Percentiles rank a stretch among this genome's conserved stretches.
These are phyloP conservation scores for Rhizomys pruinosus DNA, from an alignment of 2,113 vertebrate species.

Conservation along the genomic window DNA sequence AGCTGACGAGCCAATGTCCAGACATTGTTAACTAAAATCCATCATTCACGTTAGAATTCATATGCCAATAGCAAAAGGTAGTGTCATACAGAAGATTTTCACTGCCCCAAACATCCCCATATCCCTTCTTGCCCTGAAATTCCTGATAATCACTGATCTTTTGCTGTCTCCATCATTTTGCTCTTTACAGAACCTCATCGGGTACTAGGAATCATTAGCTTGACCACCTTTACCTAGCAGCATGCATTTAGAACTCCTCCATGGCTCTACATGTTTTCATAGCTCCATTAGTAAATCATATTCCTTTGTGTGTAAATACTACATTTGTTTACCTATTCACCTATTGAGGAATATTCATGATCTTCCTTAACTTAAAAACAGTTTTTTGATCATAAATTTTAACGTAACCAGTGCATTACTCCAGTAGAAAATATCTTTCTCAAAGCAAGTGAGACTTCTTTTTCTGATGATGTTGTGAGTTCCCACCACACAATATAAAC, in stretches of 20 bases:
- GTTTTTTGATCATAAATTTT: neutral
- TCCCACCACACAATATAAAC: neutral
- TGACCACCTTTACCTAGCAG: neutral
- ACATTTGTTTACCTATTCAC: neutral
- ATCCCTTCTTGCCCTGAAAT: neutral
- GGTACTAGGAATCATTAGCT: neutral
- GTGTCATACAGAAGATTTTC: neutral
- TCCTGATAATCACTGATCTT: neutral
- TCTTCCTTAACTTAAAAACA: neutral
- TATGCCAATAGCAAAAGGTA: no score
- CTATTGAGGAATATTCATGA: neutral
- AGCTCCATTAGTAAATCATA: neutral
- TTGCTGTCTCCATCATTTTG: neutral
- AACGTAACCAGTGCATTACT: neutral
- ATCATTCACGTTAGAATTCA: slow-evolving; percentile 18
- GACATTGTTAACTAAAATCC: neutral
- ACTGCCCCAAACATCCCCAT: neutral
- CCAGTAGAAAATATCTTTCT: neutral
- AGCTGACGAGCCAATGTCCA: neutral
- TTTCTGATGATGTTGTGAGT: neutral
- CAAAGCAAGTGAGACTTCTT: neutral
- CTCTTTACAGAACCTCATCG: slow-evolving; percentile 15
- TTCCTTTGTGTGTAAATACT: neutral
- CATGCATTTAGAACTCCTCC: neutral
- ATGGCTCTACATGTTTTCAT: neutral